Conservation (phyloP, 2,797 vertebrate species). For the Myotis myotis region DNA sequence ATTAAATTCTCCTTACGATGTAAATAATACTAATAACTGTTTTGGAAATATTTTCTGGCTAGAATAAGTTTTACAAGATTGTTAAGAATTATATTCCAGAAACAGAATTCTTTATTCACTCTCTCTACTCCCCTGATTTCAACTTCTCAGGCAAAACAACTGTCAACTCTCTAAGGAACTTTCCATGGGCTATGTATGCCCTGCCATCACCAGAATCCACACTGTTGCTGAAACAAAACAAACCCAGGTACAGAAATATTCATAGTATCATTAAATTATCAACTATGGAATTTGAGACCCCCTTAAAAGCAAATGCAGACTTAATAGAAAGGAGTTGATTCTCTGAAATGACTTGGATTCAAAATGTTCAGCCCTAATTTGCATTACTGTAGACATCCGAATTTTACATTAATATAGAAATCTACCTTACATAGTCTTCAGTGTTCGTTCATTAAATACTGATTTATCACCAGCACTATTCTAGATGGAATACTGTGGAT, state of each 20-base stretch:
- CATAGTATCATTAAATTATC: not conserved
- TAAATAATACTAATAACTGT: not conserved
- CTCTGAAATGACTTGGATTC: not conserved
- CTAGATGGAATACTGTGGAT: not conserved
- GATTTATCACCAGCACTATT: not conserved
- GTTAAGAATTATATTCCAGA: slow-evolving; percentile 16
- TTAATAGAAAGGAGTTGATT: not conserved
- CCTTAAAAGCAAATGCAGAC: not conserved
- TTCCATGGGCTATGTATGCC: not conserved
- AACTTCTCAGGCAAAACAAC: not conserved
- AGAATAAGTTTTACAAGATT: not conserved
- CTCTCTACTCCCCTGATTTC: not conserved
- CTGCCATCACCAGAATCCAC: not conserved
- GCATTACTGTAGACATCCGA: not conserved
- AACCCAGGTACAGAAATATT: not conserved
- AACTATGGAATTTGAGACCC: not conserved
- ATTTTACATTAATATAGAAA: slow-evolving; percentile 2
- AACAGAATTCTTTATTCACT: not conserved
- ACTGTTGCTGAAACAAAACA: not conserved
- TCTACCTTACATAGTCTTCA: not conserved
- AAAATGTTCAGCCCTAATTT: not conserved
- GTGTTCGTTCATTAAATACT: not conserved
- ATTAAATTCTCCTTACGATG: slow-evolving; percentile 19
- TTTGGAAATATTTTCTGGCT: not conserved
- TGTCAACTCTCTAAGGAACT: not conserved